Evolutionary conservation across 2,113 vertebrate genomes (phyloP).

Genomic region (Gulo gulo): DNA sequence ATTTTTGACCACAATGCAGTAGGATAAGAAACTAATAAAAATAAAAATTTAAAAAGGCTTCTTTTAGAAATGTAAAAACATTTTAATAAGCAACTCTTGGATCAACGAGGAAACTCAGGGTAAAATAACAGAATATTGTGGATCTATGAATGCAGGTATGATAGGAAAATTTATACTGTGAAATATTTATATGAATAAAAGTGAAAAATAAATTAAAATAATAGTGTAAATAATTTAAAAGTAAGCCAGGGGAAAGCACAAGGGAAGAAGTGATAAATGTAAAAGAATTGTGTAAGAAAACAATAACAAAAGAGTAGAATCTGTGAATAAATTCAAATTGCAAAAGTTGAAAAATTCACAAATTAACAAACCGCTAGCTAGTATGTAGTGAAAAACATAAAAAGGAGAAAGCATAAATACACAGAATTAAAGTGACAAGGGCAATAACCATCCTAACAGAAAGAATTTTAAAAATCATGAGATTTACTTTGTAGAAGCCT

Average conservation of each 20-base stretch:
- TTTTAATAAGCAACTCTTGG: neutral
- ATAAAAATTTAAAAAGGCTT: neutral
- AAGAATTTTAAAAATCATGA: neutral
- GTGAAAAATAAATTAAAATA: neutral
- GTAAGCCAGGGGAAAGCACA: neutral
- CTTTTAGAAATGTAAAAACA: neutral
- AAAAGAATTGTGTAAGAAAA: neutral
- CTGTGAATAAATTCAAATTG: neutral
- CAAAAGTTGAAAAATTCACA: neutral
- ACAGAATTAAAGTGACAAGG: neutral
- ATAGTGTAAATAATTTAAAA: neutral
- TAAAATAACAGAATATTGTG: neutral
- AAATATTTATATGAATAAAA: slow-evolving; percentile 1
- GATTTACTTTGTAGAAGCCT: neutral
- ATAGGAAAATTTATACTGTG: neutral
- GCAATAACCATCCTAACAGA: neutral
- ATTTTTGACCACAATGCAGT: neutral
- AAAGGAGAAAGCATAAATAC: neutral
- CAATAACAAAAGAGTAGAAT: neutral
- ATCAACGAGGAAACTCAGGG: neutral
- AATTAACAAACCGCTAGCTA: neutral
- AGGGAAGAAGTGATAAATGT: neutral
- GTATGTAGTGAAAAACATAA: neutral
- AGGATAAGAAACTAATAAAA: neutral
- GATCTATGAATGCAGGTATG: neutral